Base-by-base conservation (phyloP, 2,113 vertebrate genomes). In the Albula glossodonta region DNA sequence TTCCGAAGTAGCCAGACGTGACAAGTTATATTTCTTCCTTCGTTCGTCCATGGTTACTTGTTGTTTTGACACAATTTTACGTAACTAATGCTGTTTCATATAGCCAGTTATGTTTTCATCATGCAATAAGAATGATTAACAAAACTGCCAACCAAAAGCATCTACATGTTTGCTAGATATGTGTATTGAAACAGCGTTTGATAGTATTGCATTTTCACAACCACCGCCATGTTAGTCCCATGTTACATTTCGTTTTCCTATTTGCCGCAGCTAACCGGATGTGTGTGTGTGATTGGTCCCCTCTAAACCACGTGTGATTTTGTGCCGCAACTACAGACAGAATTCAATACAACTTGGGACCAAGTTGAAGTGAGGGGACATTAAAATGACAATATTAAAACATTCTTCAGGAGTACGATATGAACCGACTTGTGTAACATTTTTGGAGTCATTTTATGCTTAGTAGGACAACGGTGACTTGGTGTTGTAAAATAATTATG, bases 231-330 rank as follows among this genome's bases (percentile, higher is more conserved):
- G 83, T 83, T 87, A 51, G 4, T 11, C 7, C 41, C 6, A 60
- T n/a, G 2, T 74, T 31, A 22, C 15, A 77, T 10, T 13, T 51
- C 19, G n/a, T 12, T 13, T 53, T 82, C 51, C 81, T n/a, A 86
- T 82, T 82, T 50, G 80, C 10, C 53, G 80, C 60, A 13, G 11
- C 50, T 11, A 82, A 74, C 25, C 4, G 15, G 78, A 81, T 63
- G 49, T 78, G 6, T 52, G 57, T 53, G 79, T 56, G 82, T 90
- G 85, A 89, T 91, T 91, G 89, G 89, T 81, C 52, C n/a, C 22
- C 31, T 66, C 3, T 3, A 25, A 9, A 56, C 78, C 88, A 88
- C 84, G 88, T 74, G 63, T 41, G 80, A 88, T 25, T 82, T 83
- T 10, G 82, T 49, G 84, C 25, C n/a, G 0, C 3, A 31, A 74